Conservation (phyloP, 2,888 invertebrate species). For the Linyphia triangularis region DNA sequence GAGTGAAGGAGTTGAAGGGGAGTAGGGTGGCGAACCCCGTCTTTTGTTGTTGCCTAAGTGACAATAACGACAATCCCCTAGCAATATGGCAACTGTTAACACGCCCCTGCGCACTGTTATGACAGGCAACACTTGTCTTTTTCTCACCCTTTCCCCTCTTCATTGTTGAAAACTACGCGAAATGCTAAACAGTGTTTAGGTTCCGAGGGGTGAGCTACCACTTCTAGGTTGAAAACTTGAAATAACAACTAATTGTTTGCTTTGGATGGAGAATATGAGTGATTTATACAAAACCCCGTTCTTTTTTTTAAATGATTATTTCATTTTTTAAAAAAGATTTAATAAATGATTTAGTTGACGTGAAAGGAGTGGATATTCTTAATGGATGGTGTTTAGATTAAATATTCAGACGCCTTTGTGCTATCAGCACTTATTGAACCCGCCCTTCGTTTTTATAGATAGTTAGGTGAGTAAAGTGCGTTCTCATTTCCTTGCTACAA, state of each 20-base stretch:
- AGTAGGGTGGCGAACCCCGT: constrained; percentile 28
- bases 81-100: constrained; percentile 62
- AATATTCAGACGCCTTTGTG: background rate
- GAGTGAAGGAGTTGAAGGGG: constrained; percentile 31
- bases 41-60: constrained; percentile 64
- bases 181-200: constrained; percentile 45
- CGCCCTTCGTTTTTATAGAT: background rate
- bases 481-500: constrained; percentile 3
- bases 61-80: constrained; percentile 67
- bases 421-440: background rate
- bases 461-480: background rate
- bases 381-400: background rate
- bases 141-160: constrained; percentile 56
- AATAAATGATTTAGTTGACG: background rate
- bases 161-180: constrained; percentile 31
- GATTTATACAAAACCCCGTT: background rate
- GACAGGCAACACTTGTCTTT: constrained; percentile 70
- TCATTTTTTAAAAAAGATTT: background rate
- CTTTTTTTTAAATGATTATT: background rate
- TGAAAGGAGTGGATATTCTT: background rate
- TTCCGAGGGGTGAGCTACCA: constrained; percentile 15
- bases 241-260: background rate
- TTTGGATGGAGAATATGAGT: background rate
- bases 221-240: background rate
- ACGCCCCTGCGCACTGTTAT: constrained; percentile 61